Base-by-base conservation (phyloP, 2,113 vertebrate genomes). In the Butorides virescens region DNA sequence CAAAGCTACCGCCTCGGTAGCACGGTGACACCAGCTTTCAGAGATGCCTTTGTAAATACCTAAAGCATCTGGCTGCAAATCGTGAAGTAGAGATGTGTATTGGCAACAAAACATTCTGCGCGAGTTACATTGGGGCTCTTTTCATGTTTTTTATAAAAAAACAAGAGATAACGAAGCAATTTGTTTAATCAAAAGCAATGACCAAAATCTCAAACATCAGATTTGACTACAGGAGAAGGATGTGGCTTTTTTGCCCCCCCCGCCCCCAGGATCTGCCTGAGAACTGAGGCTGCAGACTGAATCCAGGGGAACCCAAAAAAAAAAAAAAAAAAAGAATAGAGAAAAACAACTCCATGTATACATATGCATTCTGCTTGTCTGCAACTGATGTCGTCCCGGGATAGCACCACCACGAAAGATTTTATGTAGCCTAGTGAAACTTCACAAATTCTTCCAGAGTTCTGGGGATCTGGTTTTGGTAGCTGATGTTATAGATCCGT, bases 361-460 rank as follows among this genome's bases (percentile, higher is more conserved):
- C 70, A 71, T 46, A 82, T 82, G 70, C 77, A 82, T 96, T 95
- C 97, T 91, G 97, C 88, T 92, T 92, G 91, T 92, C 97, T 95
- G 95, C 96, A 90, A 83, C 26, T 52, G 93, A 90, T 70, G 93
- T 97, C 16, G 30, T 92, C 97, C 94, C 65, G 37, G 93, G 97
- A 96, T 98, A 97, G 97, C 97, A 98, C 97, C 98, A 96, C 97
- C 95, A 88, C 67, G 11, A 89, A 95, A 93, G 46, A 56, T 62
- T 94, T 74, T 56, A 77, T 44, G 61, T 77, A 77, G 93, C 97
- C 97, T 98, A 99, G 96, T 99, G 99, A 97, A 99, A 99, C 97
- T 99, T 98, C 49, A 99, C 99, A 96, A 99, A 99, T 93, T 99
- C 99, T 95, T 99, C 99, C 81, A 99, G 98, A 53, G 98, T 99